Base-by-base conservation (phyloP, 2,888 invertebrate genomes). In the Synanthedon formicaeformis region DNA sequence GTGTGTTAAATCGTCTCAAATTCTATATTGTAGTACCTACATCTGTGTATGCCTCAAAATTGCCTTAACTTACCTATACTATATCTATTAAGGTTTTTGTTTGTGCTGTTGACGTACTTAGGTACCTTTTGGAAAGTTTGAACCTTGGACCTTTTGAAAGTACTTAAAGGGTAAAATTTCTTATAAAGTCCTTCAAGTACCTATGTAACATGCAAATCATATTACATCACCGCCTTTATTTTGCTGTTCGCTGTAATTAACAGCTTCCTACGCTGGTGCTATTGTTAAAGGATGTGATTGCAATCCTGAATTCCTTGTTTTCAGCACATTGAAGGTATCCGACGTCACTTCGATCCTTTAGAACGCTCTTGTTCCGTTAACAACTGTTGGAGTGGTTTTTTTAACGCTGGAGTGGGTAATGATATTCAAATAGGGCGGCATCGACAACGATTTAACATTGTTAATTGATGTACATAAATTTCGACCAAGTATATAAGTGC, bases 401-500 rank as follows among this genome's bases (percentile, higher is more conserved):
- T 73, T 71, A 71, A 67, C 63, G 52, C 40, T 41, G 48, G 40
- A 40, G 11, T 48, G 34, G 50, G 12, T 48, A 54, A 52, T 54
- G 34, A 50, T 84, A 86, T 85, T 84, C 81, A 82, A 84, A 82
- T 81, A 64, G 80, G 75, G 65, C 83, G 71, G 71, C 73, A 66
- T 73, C 71, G 68, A 61, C 65, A 64, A 60, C 69, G 70, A 66
- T 71, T 78, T 83, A 83, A 78, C 71, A 85, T 83, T 84, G 82
- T 77, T 79, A 83, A 84, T 86, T 75, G 69, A 71, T 81, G 78
- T 75, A 72, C 82, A 78, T 78, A 80, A 75, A 80, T 81, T 81
- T 83, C 67, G 70, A 73, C 65, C 72, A 69, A 74, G 79, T 85
- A 85, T 85, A 84, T 74, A 85, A 84, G 81, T 77, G 83, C 81